Base-by-base conservation (phyloP, 1,140 invertebrate species). In the Dolichoris vasculosae region DNA sequence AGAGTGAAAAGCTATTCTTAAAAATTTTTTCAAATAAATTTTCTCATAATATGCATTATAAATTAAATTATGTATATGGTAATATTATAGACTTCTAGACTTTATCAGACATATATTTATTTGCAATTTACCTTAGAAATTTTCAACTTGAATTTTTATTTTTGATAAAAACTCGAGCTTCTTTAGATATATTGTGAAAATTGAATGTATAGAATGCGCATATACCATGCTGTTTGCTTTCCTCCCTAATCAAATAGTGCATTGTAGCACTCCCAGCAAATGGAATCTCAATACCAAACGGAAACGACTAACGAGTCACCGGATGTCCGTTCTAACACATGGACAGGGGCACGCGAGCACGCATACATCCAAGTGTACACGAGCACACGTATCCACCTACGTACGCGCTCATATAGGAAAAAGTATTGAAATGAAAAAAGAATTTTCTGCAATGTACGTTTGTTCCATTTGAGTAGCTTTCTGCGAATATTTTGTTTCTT, bases 381-480 rank as follows among this genome's bases (percentile, higher is more conserved):
- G 69, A 13, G 40, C 38, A 26, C 1, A 73, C 1, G 20, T 0
- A 26, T n/a, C n/a, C n/a, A n/a, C n/a, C n/a, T n/a, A n/a, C n/a
- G n/a, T n/a, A n/a, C n/a, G n/a, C n/a, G n/a, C n/a, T n/a, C 48
- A 38, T 59, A 35, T 13, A 75, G 7, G 20, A 20, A 59, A 38
- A 17, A 35, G 26, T 75, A 75, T 82, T 59, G 35, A 82, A 64
- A 64, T 38, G 32, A 64, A 63, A 73, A 83, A 75, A 83, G 76
- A n/a, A n/a, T n/a, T n/a, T 0, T 48, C 51, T 46, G 1, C 26
- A 32, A 15, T 11, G 11, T 38, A 40, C 43, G 46, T 35, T 51
- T 32, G 63, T 69, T 67, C 78, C 15, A 26, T 40, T 63, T 69
- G 26, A n/a, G 3, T 11, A 73, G 20, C 1, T 43, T 40, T 43